These are phyloP conservation scores for Calameuta idolon DNA, from an alignment of 2,888 invertebrate genomes.

Conservation along the genomic window DNA sequence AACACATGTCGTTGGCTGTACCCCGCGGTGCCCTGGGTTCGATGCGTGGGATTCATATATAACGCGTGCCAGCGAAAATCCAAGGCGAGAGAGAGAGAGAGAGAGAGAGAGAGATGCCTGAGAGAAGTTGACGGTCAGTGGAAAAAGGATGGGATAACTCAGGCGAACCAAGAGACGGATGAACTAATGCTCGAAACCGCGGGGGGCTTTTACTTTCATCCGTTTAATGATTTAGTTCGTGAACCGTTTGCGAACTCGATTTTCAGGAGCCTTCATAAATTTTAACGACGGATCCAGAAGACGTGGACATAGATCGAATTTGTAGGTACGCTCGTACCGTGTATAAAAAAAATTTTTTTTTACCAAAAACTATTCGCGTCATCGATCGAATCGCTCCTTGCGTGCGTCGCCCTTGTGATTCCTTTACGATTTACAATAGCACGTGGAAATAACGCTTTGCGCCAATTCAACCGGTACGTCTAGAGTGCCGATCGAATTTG, in stretches of 20 bases:
- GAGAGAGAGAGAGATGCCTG: constrained; percentile 2
- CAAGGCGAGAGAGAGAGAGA: neutral
- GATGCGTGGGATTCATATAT: constrained; percentile 66
- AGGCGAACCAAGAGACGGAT: constrained; percentile 59
- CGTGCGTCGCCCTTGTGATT: neutral
- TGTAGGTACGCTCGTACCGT: neutral
- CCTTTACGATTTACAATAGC: neutral
- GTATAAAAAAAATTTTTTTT: neutral
- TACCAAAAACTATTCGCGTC: neutral
- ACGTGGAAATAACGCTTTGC: neutral
- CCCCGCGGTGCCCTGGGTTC: constrained; percentile 61
- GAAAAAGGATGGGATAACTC: constrained; percentile 37
- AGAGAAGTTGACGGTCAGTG: constrained; percentile 21
- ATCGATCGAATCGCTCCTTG: neutral
- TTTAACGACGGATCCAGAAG: constrained; percentile 16
- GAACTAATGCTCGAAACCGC: constrained; percentile 63
- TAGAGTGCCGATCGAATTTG: neutral
- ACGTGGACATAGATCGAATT: constrained; percentile 3
- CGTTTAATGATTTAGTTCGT: constrained; percentile 62
- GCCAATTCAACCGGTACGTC: neutral
- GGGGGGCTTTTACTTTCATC: constrained; percentile 58
- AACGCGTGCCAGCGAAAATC: constrained; percentile 52
- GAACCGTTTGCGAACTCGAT: constrained; percentile 47
- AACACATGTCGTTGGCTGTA: constrained; percentile 66
- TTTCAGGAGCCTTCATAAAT: constrained; percentile 46